A percentile compares a stretch with the other conserved stretches of the same genome.
phyloP scores from a whole-genome alignment of 2,888 invertebrate species.

The Rugalucina vietnamica region DNA sequence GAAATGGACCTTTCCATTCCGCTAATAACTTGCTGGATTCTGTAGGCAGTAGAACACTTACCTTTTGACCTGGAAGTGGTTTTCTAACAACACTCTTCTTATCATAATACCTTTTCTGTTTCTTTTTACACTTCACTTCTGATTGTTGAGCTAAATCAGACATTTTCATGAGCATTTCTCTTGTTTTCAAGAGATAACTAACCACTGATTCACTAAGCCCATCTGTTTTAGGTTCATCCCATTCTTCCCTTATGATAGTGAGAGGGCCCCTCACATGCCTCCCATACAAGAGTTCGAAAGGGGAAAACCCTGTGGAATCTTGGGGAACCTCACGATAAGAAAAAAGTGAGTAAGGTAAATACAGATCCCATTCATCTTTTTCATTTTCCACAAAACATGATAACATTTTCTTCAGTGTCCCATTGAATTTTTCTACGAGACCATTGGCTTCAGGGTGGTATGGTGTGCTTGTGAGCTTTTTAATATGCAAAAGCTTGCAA shows the following conservation, averaged over 20 bases:
- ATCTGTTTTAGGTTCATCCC: constrained; percentile 13
- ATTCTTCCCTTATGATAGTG: constrained; percentile 20
- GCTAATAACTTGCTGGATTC: neutral
- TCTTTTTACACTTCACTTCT: constrained; percentile 6
- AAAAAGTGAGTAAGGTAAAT: constrained; percentile 9
- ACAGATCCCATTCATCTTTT: neutral
- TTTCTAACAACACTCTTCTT: neutral
- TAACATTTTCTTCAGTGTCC: constrained; percentile 16
- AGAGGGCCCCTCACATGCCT: constrained; percentile 35
- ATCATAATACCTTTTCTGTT: constrained; percentile 32
- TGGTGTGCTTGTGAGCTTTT: neutral
- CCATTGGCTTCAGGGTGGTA: constrained; percentile 23
- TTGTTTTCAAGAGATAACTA: constrained; percentile 16
- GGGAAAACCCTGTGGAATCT: constrained; percentile 36
- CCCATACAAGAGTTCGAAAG: constrained; percentile 32
- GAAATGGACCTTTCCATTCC: constrained; percentile 10
- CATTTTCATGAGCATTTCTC: neutral
- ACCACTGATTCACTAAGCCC: constrained; percentile 15
- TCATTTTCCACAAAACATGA: neutral
- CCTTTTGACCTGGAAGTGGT: neutral
- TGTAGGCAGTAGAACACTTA: constrained; percentile 4
- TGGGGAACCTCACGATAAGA: constrained; percentile 41
- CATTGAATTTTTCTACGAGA: constrained; percentile 8
- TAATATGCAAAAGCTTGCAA: neutral
- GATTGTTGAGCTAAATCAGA: neutral